These are phyloP conservation scores for Mycteria americana DNA, from an alignment of 2,797 vertebrate genomes.

Conservation along the genomic window DNA sequence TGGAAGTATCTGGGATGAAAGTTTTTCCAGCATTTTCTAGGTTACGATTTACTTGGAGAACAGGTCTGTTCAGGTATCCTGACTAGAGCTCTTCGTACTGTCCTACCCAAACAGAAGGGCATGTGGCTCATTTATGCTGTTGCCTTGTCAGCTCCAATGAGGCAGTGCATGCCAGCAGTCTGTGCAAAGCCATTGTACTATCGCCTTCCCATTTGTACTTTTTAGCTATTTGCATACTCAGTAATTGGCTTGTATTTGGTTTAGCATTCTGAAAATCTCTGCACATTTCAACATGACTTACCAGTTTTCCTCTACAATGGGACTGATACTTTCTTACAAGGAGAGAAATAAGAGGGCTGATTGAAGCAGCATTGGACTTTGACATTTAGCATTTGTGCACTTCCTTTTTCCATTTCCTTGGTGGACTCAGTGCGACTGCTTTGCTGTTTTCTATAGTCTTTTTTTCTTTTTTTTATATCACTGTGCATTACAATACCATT, in stretches of 20 bases:
- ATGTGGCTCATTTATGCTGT: background rate
- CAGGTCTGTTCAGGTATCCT: background rate
- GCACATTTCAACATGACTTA: fast-evolving
- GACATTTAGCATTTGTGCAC: background rate
- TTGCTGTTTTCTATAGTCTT: background rate
- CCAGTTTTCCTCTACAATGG: background rate
- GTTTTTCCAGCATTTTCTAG: background rate
- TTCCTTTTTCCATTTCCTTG: background rate
- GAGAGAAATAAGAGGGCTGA: background rate
- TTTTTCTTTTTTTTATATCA: background rate
- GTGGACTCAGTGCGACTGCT: fast-evolving
- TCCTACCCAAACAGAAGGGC: background rate
- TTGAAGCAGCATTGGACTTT: background rate
- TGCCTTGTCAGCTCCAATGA: background rate
- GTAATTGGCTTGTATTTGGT: background rate
- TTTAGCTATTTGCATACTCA: background rate
- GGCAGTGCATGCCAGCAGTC: background rate
- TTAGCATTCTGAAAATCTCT: fast-evolving
- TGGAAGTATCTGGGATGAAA: background rate
- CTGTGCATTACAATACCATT: background rate
- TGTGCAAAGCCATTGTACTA: background rate
- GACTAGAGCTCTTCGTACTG: background rate
- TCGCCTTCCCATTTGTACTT: background rate
- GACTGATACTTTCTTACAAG: background rate
- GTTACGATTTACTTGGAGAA: background rate